These are phyloP conservation scores for Hyperoodon ampullatus DNA, from an alignment of 2,113 vertebrate genomes.

Conservation along the genomic window DNA sequence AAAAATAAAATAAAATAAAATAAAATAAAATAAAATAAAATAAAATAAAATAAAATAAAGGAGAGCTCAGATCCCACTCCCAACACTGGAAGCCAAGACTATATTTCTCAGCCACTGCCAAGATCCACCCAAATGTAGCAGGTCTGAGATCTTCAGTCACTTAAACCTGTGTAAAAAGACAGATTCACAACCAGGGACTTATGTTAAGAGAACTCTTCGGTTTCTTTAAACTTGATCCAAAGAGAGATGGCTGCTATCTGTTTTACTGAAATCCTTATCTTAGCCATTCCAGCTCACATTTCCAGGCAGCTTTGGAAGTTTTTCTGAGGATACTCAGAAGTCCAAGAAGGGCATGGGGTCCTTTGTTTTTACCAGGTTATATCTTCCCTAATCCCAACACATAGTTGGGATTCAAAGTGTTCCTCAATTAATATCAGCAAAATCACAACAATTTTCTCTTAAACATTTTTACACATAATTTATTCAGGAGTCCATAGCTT, in stretches of 20 bases:
- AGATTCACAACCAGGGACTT: constrained; percentile 56
- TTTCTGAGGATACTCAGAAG: neutral
- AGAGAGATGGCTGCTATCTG: neutral
- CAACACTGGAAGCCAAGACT: neutral
- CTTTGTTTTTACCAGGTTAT: neutral
- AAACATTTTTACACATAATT: neutral
- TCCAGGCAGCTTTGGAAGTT: neutral
- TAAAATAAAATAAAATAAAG: constrained; percentile 17
- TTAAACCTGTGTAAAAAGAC: constrained; percentile 58
- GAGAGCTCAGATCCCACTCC: neutral
- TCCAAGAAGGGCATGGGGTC: neutral
- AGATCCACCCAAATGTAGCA: constrained; percentile 50
- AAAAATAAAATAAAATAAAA: neutral
- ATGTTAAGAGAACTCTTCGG: neutral
- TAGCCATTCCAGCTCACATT: constrained; percentile 37
- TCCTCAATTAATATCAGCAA: constrained; percentile 21
- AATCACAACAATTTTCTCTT: neutral
- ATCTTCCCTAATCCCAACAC: neutral
- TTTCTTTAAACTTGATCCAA: constrained; percentile 62
- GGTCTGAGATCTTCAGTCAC: constrained; percentile 36
- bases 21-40: neutral
- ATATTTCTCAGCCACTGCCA: constrained; percentile 50
- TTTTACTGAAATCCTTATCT: constrained; percentile 61
- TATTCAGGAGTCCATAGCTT: neutral
- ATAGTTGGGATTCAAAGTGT: neutral